Evolutionary conservation across 2,888 invertebrate genomes (phyloP), one percentile per base, ranked within the genome.

Genomic region (Platycheirus rosarum): DNA sequence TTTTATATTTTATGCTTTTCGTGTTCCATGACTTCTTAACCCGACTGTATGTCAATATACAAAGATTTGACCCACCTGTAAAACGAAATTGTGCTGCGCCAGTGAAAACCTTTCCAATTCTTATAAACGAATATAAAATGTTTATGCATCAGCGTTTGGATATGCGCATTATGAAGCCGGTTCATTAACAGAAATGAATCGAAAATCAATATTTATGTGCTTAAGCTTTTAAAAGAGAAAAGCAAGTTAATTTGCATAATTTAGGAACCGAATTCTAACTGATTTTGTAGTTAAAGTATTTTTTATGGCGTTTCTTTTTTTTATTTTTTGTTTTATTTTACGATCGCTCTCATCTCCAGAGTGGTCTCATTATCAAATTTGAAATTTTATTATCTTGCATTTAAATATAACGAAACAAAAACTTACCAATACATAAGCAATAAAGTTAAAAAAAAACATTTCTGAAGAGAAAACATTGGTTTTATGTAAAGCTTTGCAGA

Each of bases 231-330:
- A 57, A 57, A 70, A 77, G 49, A 70, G 40, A 68, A 68, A 78
- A 63, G 46, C 68, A 69, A 6, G 13, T 8, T 16, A n/a, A 79
- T 79, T 79, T 68, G 68, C 78, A 79, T 79, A 74, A 73, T 69
- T 63, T 63, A 63, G 42, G 57, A 65, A 63, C 49, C n/a, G 8
- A 60, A 60, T 60, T 57, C 57, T 57, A 57, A 42, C 57, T 14
- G 55, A 55, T 55, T 57, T 57, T 42, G 40, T 40, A 55, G 35
- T 55, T 37, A 23, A 35, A 18, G 35, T 53, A 23, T 23, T 48
- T n/a, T 53, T 32, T 16, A 53, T 53, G 32, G n/a, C 9, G 23
- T 40, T 32, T 9, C n/a, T n/a, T 32, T 35, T 63, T 49, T 37
- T 49, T 13, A 11, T 40, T 57, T 23, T 8, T 6, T 7, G 2